A percentile compares a stretch with the other conserved stretches of the same genome.
Evolutionary conservation across 1,140 invertebrate genomes (phyloP).

Genomic region (Oreohelix idahoensis): DNA sequence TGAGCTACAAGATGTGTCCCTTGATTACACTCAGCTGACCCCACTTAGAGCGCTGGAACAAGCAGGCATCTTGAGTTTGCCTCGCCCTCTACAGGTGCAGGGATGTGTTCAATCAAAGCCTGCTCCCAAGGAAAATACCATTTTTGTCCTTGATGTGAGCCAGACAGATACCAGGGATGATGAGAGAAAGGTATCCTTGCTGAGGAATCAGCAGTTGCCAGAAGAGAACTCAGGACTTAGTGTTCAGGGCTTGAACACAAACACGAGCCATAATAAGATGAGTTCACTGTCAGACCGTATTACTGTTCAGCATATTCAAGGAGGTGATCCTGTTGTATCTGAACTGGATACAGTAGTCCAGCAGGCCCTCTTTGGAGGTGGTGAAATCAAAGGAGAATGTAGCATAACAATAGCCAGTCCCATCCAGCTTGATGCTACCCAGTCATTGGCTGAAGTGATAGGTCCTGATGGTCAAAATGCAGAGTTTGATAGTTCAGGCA

Average conservation of each 20-base stretch:
- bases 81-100: neutral
- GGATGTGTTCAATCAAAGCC: neutral
- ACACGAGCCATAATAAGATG: no score
- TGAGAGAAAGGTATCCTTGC: neutral
- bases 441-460: neutral
- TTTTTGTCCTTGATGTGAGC: neutral
- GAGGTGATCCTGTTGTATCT: neutral
- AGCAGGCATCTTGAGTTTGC: constrained; percentile 35
- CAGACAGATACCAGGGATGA: neutral
- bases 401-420: neutral
- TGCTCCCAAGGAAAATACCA: neutral
- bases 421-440: neutral
- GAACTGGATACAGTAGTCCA: constrained; percentile 22
- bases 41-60: constrained; percentile 35
- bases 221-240: neutral
- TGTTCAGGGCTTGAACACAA: neutral
- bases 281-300: neutral
- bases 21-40: constrained; percentile 28
- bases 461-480: neutral
- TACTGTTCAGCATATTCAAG: neutral
- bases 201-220: neutral
- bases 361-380: constrained; percentile 13
- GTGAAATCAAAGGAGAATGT: constrained; percentile 12
- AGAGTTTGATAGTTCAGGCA: neutral
- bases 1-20: constrained; percentile 33